These are phyloP conservation scores for Numida meleagris DNA, from an alignment of 2,113 vertebrate species.

Conservation along the genomic window DNA sequence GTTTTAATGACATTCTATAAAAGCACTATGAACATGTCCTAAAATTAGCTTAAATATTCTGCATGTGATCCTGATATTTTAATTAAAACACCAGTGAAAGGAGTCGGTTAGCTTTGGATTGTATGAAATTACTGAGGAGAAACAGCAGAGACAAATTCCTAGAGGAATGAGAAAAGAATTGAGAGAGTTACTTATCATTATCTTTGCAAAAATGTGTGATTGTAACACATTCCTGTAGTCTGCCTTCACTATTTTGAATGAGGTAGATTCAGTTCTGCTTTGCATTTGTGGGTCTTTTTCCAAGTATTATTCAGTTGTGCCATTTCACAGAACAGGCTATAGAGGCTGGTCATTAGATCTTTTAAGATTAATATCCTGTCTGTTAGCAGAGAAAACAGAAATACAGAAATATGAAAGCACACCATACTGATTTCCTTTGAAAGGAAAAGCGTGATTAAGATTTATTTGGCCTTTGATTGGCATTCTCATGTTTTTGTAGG, in stretches of 20 bases:
- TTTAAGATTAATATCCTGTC: not conserved
- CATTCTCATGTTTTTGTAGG: not conserved
- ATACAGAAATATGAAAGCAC: not conserved
- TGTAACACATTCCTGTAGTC: not conserved
- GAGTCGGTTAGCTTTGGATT: not conserved
- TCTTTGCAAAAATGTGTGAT: not conserved
- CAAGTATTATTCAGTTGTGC: not conserved
- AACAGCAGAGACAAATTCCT: not conserved
- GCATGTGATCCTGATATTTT: slow-evolving; percentile 41
- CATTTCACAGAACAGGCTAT: not conserved
- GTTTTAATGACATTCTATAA: slow-evolving; percentile 55
- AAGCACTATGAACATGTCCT: not conserved
- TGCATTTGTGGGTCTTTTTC: not conserved
- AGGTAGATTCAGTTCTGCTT: not conserved
- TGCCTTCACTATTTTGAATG: not conserved
- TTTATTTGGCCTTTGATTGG: not conserved
- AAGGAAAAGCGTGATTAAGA: not conserved
- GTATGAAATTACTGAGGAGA: not conserved
- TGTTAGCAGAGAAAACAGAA: not conserved
- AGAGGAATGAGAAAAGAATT: not conserved
- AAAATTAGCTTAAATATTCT: slow-evolving; percentile 34
- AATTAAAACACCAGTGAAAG: slow-evolving; percentile 45
- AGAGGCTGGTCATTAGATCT: not conserved
- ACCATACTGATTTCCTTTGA: not conserved
- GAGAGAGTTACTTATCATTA: not conserved